These are phyloP conservation scores for Sinocyclocheilus grahami DNA, from an alignment of 2,113 vertebrate genomes.

Conservation along the genomic window DNA sequence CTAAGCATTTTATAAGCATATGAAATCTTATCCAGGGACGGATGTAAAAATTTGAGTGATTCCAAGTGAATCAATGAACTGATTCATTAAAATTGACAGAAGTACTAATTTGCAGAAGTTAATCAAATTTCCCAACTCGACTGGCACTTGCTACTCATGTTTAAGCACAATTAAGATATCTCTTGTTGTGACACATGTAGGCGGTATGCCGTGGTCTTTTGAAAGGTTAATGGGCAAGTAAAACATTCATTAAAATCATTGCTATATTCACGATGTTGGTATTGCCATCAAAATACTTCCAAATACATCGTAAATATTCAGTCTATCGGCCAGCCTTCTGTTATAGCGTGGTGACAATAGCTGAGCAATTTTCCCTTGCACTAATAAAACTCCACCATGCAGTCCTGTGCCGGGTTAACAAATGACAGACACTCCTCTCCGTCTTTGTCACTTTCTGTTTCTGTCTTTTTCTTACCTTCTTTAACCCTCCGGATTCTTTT, in stretches of 20 bases:
- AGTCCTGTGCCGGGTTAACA: conserved; percentile 3
- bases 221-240: neutral
- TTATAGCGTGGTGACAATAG: neutral
- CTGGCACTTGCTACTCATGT: neutral
- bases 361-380: neutral
- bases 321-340: neutral
- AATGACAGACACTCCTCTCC: neutral
- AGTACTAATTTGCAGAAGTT: no score
- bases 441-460: conserved; percentile 6
- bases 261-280: neutral
- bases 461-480: conserved; percentile 25
- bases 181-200: neutral
- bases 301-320: neutral
- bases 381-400: neutral
- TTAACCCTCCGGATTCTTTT: conserved; percentile 43
- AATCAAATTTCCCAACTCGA: neutral
- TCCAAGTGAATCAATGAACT: no score
- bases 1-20: no score
- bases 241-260: neutral
- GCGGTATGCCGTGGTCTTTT: neutral
- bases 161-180: neutral
- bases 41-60: no score
- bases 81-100: no score
- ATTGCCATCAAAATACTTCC: neutral
- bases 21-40: no score